Evolutionary conservation across 35 echinoderm and acorn worm genomes (phyloP).

Genomic region (Amphiura filiformis): DNA sequence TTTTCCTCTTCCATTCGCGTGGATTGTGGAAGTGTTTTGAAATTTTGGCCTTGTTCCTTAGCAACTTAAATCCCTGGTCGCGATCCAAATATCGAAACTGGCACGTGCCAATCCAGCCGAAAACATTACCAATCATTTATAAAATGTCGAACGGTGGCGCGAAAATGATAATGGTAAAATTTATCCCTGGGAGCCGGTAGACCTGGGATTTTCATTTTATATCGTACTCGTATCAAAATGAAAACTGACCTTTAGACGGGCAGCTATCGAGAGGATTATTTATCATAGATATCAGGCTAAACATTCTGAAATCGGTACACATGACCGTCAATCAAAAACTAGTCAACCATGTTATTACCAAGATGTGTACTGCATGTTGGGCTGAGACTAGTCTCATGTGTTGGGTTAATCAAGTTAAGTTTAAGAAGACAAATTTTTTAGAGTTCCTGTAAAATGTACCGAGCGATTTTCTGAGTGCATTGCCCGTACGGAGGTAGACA

Average conservation of each 20-base stretch:
- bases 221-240: not conserved
- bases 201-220: not conserved
- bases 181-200: too few species aligned
- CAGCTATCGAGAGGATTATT: not conserved
- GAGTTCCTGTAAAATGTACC: too few species aligned
- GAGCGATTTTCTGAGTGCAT: too few species aligned
- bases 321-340: too few species aligned
- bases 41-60: not conserved
- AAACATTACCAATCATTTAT: too few species aligned
- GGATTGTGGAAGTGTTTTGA: not conserved
- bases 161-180: not conserved
- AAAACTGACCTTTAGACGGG: not conserved
- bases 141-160: not conserved
- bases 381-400: too few species aligned
- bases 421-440: too few species aligned
- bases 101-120: not conserved
- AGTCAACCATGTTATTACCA: too few species aligned
- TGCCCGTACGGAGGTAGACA: too few species aligned
- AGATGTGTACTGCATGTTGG: too few species aligned
- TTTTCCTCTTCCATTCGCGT: not conserved
- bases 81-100: not conserved
- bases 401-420: too few species aligned
- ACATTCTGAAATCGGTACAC: too few species aligned
- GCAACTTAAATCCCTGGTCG: not conserved
- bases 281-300: not conserved